A percentile compares a stretch with the other conserved stretches of the same genome.
Evolutionary conservation across 2,797 vertebrate genomes (phyloP).

Genomic region (Serranus cabrilla): DNA sequence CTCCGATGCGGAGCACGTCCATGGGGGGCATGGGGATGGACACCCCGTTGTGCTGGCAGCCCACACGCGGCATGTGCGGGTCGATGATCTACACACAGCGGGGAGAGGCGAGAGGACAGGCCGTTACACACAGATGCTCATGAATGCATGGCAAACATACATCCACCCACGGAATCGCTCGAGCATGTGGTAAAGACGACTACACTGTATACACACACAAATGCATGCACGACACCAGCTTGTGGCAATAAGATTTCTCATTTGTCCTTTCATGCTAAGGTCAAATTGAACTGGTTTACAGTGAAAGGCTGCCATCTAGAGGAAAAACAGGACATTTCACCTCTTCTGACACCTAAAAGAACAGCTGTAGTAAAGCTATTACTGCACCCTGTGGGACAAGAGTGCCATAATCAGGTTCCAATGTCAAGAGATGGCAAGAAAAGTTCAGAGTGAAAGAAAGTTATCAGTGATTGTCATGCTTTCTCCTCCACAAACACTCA

Average conservation of each 20-base stretch:
- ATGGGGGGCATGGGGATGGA: slow-evolving; percentile 96
- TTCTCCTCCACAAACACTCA: slow-evolving; percentile 86
- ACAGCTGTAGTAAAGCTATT: slow-evolving; percentile 16
- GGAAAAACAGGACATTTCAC: slow-evolving; percentile 35
- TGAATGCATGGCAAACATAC: slow-evolving; percentile 20
- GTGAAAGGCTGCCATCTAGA: slow-evolving; percentile 74
- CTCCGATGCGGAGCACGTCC: slow-evolving; percentile 95
- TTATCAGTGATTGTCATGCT: slow-evolving; percentile 60
- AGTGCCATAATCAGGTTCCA: slow-evolving; percentile 24
- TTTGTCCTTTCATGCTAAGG: slow-evolving; percentile 51
- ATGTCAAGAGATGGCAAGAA: slow-evolving; percentile 33
- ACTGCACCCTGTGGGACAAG: slow-evolving; percentile 5
- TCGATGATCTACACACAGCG: slow-evolving; percentile 91
- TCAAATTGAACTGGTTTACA: slow-evolving; percentile 42
- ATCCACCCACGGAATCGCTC: slow-evolving; percentile 9
- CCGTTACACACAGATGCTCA: slow-evolving; percentile 19
- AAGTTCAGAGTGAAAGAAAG: slow-evolving; percentile 43
- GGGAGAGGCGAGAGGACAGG: not conserved
- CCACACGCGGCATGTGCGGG: slow-evolving; percentile 97
- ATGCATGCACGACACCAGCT: slow-evolving; percentile 1
- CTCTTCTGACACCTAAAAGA: not conserved
- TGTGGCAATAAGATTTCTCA: slow-evolving; percentile 10
- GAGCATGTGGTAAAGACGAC: slow-evolving; percentile 8
- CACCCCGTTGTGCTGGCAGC: slow-evolving; percentile 97
- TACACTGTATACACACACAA: slow-evolving; percentile 1